A percentile compares a stretch with the other conserved stretches of the same genome.
These are phyloP conservation scores for Patiria pectinifera DNA, from an alignment of 53 echinoderm and acorn worm species.

Conservation along the genomic window DNA sequence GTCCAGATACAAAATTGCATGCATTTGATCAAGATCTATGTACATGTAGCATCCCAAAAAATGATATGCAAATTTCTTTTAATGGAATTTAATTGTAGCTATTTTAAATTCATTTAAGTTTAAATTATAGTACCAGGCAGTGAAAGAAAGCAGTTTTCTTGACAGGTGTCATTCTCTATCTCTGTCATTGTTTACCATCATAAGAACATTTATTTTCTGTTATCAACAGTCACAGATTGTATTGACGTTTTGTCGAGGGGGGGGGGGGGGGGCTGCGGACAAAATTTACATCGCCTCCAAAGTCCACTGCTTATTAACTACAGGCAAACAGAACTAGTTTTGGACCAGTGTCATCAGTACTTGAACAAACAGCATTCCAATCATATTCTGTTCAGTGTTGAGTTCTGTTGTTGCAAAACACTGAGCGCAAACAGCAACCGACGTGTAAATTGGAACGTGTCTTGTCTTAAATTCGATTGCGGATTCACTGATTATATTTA, in stretches of 20 bases:
- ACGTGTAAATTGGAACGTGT: background rate
- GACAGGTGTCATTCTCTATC: too few species aligned
- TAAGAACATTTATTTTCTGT: background rate
- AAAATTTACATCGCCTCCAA: background rate
- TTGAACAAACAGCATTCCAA: background rate
- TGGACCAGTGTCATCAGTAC: background rate
- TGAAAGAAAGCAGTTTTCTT: too few species aligned
- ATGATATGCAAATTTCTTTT: too few species aligned
- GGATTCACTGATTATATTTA: background rate
- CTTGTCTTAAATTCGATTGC: background rate
- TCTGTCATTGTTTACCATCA: background rate
- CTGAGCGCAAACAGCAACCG: background rate
- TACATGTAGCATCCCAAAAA: too few species aligned
- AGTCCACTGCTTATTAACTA: background rate
- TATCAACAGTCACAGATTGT: background rate
- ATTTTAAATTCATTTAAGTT: too few species aligned
- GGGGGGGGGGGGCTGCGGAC: background rate
- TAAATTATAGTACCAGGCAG: too few species aligned
- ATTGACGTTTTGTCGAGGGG: background rate
- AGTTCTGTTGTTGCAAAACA: background rate
- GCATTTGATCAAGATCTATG: too few species aligned
- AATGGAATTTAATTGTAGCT: too few species aligned
- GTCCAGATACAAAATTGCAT: too few species aligned
- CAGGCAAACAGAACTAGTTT: background rate
- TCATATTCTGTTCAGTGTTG: conserved; percentile 6